Conservation (phyloP, 2,888 invertebrate species). For the Polydrusus pterygomalis region DNA sequence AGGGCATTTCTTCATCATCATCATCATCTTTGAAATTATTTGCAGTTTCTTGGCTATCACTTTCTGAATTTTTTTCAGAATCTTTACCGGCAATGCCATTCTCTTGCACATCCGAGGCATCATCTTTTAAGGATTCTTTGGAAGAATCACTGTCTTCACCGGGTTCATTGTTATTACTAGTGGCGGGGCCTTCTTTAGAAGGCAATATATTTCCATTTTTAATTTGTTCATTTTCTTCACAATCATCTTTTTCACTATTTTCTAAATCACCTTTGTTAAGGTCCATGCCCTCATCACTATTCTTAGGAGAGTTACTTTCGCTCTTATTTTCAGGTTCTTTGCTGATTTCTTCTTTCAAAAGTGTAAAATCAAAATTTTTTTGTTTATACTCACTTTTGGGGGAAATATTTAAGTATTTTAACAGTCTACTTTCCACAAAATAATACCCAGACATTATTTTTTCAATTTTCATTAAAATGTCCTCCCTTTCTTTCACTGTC, state of each 20-base stretch:
- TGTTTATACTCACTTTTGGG: slow-evolving; percentile 4
- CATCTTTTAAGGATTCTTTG: slow-evolving; percentile 45
- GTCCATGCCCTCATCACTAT: not conserved
- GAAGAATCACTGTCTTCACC: slow-evolving; percentile 53
- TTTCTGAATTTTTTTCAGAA: slow-evolving; percentile 25
- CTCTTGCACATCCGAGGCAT: not conserved
- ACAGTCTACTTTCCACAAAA: slow-evolving; percentile 75
- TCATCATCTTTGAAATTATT: slow-evolving; percentile 27
- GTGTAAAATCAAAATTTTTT: slow-evolving; percentile 31
- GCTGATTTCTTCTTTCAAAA: slow-evolving; percentile 25
- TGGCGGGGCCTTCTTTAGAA: not conserved
- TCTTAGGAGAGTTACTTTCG: not conserved
- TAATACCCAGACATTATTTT: slow-evolving; percentile 80
- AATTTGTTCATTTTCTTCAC: slow-evolving; percentile 11
- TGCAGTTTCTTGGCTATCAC: slow-evolving; percentile 1
- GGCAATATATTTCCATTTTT: not conserved
- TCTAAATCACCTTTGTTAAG: slow-evolving; percentile 15
- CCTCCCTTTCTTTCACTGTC: slow-evolving; percentile 74
- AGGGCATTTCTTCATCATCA: slow-evolving; percentile 48
- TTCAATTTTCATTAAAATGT: slow-evolving; percentile 76
- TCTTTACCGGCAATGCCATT: slow-evolving; percentile 53
- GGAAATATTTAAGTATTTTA: slow-evolving; percentile 74
- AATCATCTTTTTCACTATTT: slow-evolving; percentile 5
- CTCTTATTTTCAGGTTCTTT: slow-evolving; percentile 18
- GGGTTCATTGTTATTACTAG: not conserved